Evolutionary conservation across 2,888 invertebrate species (phyloP), one percentile per base, ranked within the genome.

Genomic region (Drosophila prolongata): DNA sequence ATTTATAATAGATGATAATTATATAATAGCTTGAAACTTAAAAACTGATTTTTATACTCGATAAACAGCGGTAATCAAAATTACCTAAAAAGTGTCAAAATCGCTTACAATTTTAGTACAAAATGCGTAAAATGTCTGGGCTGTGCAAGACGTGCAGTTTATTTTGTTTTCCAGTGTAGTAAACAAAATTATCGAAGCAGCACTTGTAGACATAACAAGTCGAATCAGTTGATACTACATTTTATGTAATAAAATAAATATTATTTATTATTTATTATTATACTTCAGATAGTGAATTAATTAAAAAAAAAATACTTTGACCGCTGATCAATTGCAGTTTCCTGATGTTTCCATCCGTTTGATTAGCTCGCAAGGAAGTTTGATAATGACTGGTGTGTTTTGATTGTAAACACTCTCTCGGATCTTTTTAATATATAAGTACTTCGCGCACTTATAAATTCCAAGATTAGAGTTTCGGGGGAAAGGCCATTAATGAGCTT

Each of bases 331-430:
- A 34, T 16, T n/a, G 16, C 6, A 19, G 47, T 27, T 60, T 62
- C 40, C 60, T 42, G 60, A 60, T 62, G 35, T 30, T 14, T 8
- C 40, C 30, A 10, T 19, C n/a, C 24, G 42, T 34, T 19, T 5
- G 16, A 19, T 34, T 34, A 47, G 27, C 8, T 30, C n/a, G 27
- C 30, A 16, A 4, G 37, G 38, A 64, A 52, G 34, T 16, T 40
- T 46, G 65, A 64, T 64, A 34, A 40, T n/a, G 14, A 13, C 1
- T 16, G 24, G 6, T 10, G 16, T 30, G 24, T 35, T 47, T 14
- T 30, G 24, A 46, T 47, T 24, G 35, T 24, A 24, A 13, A 34
- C 10, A 24, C 38, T n/a, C 42, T n/a, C 42, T 11, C 1, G 9
- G 11, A 59, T 14, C 46, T 42, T 6, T 14, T 42, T 10, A 24